Percentiles rank a stretch among this genome's conserved stretches.
phyloP scores from a whole-genome alignment of 1,140 invertebrate genomes.

The Thaumatotibia leucotreta region DNA sequence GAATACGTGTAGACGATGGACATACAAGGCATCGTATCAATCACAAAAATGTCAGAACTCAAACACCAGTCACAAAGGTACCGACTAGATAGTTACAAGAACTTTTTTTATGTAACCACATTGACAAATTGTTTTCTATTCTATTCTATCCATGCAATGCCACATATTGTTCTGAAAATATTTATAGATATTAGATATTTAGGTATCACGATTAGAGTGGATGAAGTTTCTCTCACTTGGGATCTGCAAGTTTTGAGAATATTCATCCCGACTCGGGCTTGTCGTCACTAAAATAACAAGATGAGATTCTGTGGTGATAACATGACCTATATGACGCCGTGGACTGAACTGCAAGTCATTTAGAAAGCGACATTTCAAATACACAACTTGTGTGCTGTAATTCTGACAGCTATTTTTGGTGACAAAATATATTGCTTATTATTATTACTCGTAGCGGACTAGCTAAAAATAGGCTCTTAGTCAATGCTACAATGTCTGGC shows the following conservation, averaged over 20 bases:
- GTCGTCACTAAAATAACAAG: conserved; percentile 9
- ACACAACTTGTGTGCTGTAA: neutral
- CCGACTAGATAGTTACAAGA: no score
- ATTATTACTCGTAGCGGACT: neutral
- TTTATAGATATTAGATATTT: neutral
- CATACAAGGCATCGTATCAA: no score
- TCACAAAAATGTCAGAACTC: no score
- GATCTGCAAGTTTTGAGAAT: neutral
- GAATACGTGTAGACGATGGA: no score
- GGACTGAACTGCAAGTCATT: neutral
- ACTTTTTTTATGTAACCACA: no score
- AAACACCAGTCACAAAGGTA: no score
- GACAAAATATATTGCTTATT: neutral
- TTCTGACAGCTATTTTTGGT: neutral
- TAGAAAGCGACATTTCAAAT: neutral
- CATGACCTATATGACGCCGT: neutral
- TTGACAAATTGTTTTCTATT: no score
- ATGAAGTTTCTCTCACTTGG: neutral
- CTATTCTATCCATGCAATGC: no score
- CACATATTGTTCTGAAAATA: neutral
- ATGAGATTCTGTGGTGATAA: neutral
- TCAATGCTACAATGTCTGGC: neutral
- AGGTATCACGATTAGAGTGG: neutral
- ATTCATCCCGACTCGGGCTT: neutral
- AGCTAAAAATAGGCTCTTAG: neutral